These are phyloP conservation scores for Pseudorectes ferrugineus DNA, from an alignment of 2,113 vertebrate species.

Conservation along the genomic window DNA sequence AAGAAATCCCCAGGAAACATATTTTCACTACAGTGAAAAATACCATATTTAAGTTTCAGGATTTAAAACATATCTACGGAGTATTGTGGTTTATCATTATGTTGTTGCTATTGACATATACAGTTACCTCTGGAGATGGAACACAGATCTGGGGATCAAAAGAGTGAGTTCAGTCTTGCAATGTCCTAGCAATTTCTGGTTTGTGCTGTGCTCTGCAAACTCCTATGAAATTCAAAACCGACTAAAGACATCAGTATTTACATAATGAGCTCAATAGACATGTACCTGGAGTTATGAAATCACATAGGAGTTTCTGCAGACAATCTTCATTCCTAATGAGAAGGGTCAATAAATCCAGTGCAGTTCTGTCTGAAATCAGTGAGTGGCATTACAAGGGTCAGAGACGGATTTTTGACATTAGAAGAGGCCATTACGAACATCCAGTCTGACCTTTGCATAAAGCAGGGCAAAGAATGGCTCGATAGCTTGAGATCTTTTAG, in stretches of 20 bases:
- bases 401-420: conserved; percentile 19
- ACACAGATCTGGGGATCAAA: background rate
- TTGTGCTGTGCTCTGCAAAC: background rate
- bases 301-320: background rate
- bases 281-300: background rate
- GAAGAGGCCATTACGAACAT: background rate
- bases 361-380: background rate
- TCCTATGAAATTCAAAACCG: background rate
- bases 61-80: background rate
- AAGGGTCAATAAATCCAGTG: background rate
- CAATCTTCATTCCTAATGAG: background rate
- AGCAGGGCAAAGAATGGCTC: conserved; percentile 23
- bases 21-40: background rate
- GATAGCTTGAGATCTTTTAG: conserved; percentile 13
- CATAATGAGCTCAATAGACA: background rate
- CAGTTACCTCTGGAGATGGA: background rate
- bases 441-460: conserved; percentile 45
- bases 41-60: background rate
- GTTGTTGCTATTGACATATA: background rate
- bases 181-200: background rate
- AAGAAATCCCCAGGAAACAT: background rate
- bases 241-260: background rate
- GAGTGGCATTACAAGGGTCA: conserved; percentile 24
- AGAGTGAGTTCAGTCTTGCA: background rate
- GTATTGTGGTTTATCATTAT: background rate